These are phyloP conservation scores for Amaurobius ferox DNA, from an alignment of 2,888 invertebrate genomes.

Conservation along the genomic window DNA sequence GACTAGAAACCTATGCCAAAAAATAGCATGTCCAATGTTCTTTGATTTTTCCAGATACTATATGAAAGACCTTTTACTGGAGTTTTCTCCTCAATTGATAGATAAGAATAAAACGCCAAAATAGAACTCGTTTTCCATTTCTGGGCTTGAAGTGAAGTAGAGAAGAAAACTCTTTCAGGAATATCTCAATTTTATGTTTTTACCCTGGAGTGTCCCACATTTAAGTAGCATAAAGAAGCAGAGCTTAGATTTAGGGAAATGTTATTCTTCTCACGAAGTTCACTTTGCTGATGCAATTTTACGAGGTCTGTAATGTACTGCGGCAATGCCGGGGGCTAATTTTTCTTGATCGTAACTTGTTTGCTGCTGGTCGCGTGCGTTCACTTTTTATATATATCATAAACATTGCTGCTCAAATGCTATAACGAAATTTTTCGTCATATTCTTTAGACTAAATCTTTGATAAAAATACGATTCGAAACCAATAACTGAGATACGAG, in stretches of 20 bases:
- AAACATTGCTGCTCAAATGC: neutral
- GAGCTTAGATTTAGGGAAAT: constrained; percentile 60
- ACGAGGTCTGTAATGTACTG: constrained; percentile 12
- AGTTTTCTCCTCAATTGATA: constrained; percentile 27
- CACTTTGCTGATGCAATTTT: constrained; percentile 63
- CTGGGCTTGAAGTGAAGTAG: constrained; percentile 31
- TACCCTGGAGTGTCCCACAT: constrained; percentile 43
- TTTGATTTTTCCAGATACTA: neutral
- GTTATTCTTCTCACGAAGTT: constrained; percentile 60
- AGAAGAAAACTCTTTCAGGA: constrained; percentile 26
- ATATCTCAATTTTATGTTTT: constrained; percentile 69
- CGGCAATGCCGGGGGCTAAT: neutral
- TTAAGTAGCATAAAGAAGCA: constrained; percentile 65
- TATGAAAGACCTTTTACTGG: neutral
- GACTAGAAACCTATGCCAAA: neutral
- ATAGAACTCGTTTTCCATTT: constrained; percentile 60
- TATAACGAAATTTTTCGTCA: neutral
- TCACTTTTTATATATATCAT: neutral
- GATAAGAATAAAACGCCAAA: constrained; percentile 51
- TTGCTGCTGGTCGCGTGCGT: neutral
- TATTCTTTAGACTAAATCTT: too few species aligned
- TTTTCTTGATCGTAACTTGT: neutral
- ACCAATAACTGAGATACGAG: too few species aligned
- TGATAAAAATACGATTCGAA: too few species aligned
- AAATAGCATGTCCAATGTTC: neutral